phyloP scores from a whole-genome alignment of 2,113 vertebrate genomes.

The Axis porcinus region DNA sequence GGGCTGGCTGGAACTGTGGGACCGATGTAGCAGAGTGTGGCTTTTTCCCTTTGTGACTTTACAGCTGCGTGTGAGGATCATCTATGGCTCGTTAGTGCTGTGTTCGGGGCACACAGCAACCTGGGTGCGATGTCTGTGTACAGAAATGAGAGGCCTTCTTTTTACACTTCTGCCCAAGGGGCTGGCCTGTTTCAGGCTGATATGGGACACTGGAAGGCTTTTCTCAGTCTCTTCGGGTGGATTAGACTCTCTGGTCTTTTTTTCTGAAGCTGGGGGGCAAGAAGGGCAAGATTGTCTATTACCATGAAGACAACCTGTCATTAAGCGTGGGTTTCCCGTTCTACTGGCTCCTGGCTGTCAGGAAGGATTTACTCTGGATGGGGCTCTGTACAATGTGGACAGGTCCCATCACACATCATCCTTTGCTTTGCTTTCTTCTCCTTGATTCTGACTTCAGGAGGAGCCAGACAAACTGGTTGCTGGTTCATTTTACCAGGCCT shows the following conservation, averaged over 20 bases:
- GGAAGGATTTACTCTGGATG: neutral
- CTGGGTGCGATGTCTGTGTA: neutral
- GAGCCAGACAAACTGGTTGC: neutral
- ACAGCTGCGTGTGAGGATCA: neutral
- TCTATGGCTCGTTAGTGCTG: fast-evolving
- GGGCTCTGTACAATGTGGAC: neutral
- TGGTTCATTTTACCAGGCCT: neutral
- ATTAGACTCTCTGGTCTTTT: neutral
- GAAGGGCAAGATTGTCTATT: neutral
- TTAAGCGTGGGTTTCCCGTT: neutral
- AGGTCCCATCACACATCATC: neutral
- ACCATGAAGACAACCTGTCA: neutral
- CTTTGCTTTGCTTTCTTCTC: neutral
- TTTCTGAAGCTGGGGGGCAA: neutral
- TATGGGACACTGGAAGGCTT: neutral
- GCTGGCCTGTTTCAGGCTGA: neutral
- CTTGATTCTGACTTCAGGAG: neutral
- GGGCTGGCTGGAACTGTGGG: neutral
- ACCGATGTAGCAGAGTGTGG: neutral
- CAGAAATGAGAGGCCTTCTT: neutral
- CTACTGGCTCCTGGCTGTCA: neutral
- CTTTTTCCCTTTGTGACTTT: neutral
- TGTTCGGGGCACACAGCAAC: neutral
- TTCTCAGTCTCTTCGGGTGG: neutral
- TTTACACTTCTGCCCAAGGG: neutral